A percentile compares a stretch with the other conserved stretches of the same genome.
These are phyloP conservation scores for Amblyornis subalaris DNA, from an alignment of 2,113 vertebrate species.

Conservation along the genomic window DNA sequence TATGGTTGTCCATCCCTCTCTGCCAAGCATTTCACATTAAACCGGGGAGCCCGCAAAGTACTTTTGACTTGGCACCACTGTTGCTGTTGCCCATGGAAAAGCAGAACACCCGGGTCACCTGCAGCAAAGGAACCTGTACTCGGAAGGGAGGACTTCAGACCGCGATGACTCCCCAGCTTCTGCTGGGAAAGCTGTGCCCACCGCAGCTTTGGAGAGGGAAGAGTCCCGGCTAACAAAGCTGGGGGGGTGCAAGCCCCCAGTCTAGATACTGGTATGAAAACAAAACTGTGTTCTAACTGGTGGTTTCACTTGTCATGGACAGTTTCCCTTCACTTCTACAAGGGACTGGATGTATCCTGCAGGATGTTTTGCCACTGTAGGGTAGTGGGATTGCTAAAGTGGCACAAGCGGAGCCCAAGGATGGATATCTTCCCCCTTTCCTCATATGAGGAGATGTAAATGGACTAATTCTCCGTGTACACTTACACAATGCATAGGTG, in stretches of 20 bases:
- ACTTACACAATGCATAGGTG: neutral
- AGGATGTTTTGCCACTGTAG: neutral
- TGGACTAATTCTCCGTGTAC: neutral
- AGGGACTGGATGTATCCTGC: neutral
- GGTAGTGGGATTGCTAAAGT: neutral
- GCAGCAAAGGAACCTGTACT: neutral
- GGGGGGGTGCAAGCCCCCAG: neutral
- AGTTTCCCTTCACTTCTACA: neutral
- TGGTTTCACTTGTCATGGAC: neutral
- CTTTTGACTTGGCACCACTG: neutral
- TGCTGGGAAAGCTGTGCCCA: neutral
- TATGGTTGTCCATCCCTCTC: constrained; percentile 22
- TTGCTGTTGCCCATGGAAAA: neutral
- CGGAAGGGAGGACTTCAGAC: neutral
- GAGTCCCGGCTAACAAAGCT: neutral
- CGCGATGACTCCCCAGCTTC: neutral
- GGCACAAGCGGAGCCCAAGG: neutral
- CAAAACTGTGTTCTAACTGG: neutral
- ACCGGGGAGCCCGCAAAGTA: neutral
- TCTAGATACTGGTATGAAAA: neutral
- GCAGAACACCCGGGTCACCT: neutral
- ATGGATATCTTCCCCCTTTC: neutral
- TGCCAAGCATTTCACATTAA: constrained; percentile 5
- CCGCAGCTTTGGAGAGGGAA: neutral
- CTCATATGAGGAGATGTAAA: neutral